A percentile compares a stretch with the other conserved stretches of the same genome.
Evolutionary conservation across 2,113 vertebrate genomes (phyloP).

Genomic region (Prietella phreatophila): DNA sequence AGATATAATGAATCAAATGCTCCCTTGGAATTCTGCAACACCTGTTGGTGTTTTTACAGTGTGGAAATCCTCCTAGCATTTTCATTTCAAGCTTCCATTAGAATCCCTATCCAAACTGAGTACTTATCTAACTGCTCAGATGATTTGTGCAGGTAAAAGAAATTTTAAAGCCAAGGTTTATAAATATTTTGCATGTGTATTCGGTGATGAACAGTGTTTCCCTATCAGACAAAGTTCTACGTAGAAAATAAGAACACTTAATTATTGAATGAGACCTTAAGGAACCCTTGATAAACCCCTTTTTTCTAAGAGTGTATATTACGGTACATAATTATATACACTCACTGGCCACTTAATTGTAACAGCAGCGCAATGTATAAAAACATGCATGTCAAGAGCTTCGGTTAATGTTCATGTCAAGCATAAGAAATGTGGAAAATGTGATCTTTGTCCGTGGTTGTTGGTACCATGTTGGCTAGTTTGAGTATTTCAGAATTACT

Average conservation of each 20-base stretch:
- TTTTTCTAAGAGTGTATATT: neutral
- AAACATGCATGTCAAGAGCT: neutral
- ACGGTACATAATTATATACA: neutral
- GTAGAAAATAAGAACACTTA: neutral
- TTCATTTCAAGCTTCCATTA: neutral
- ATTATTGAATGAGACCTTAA: neutral
- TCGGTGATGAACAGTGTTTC: neutral
- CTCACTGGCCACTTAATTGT: neutral
- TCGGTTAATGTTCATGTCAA: neutral
- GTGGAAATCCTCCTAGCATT: neutral
- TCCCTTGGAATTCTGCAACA: slow-evolving; percentile 14
- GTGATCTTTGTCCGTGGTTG: neutral
- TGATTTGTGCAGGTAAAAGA: neutral
- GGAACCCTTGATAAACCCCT: neutral
- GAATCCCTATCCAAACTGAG: neutral
- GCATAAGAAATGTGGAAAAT: neutral
- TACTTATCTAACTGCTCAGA: neutral
- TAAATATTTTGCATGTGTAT: neutral
- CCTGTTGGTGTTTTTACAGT: slow-evolving; percentile 5
- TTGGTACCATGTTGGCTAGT: neutral
- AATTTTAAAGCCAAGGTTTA: neutral
- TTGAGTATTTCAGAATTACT: neutral
- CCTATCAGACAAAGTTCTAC: neutral
- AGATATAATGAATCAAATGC: slow-evolving; percentile 26
- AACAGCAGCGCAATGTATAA: neutral